phyloP scores from a whole-genome alignment of 2,888 invertebrate genomes.

The Drosophila helvetica region DNA sequence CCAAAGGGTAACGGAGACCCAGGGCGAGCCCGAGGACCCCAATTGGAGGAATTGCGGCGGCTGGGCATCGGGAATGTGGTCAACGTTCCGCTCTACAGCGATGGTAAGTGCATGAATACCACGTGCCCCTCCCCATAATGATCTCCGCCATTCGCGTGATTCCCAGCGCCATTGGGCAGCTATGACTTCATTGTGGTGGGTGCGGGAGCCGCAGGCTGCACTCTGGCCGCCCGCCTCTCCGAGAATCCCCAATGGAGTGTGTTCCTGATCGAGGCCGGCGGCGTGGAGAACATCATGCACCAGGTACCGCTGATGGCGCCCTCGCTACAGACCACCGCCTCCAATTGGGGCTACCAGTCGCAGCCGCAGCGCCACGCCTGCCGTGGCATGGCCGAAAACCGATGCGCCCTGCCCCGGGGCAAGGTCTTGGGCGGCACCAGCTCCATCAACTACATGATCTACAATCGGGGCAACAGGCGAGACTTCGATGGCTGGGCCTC shows the following conservation, averaged over 20 bases:
- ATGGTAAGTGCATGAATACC: conserved; percentile 65
- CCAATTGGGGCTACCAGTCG: conserved; percentile 89
- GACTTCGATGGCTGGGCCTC: conserved; percentile 90
- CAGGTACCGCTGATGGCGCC: conserved; percentile 80
- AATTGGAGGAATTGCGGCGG: conserved; percentile 50
- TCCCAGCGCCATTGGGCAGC: conserved; percentile 88
- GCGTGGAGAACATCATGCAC: conserved; percentile 82
- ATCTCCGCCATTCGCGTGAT: conserved; percentile 81
- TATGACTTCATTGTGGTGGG: conserved; percentile 95
- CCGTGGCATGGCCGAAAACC: conserved; percentile 82
- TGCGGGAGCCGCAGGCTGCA: conserved; percentile 91
- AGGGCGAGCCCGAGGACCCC: background rate
- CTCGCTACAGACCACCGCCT: conserved; percentile 83
- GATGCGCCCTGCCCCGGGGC: conserved; percentile 85
- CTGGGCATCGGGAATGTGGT: conserved; percentile 72
- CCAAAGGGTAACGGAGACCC: background rate
- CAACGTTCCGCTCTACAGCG: conserved; percentile 67
- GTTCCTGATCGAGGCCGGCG: conserved; percentile 85
- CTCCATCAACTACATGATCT: conserved; percentile 88
- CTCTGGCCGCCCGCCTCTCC: conserved; percentile 83
- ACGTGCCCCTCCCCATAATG: background rate
- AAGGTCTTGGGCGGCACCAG: conserved; percentile 86
- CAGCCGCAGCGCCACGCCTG: conserved; percentile 87
- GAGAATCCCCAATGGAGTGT: conserved; percentile 84
- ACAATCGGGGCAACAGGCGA: conserved; percentile 89